These are phyloP conservation scores for Heteromormyrus szaboi DNA, from an alignment of 2,797 vertebrate genomes.

Conservation along the genomic window DNA sequence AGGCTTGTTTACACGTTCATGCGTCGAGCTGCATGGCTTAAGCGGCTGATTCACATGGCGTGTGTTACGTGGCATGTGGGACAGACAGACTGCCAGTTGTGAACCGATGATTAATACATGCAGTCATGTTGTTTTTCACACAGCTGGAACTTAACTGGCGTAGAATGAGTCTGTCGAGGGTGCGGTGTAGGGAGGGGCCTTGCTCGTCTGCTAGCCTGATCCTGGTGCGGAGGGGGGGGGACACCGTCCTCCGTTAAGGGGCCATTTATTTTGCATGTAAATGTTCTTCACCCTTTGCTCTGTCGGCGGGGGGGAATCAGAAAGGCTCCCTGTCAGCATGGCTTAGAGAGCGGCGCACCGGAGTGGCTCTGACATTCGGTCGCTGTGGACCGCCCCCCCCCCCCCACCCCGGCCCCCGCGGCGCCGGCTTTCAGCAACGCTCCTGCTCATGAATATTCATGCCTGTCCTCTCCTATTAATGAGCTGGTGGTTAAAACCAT, in stretches of 20 bases:
- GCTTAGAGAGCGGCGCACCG: constrained; percentile 51
- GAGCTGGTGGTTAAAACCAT: constrained; percentile 37
- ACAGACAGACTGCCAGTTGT: neutral
- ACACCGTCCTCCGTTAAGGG: constrained; percentile 39
- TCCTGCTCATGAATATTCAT: constrained; percentile 37
- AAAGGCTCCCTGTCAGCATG: constrained; percentile 60
- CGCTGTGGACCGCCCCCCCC: constrained; percentile 21
- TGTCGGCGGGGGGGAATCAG: constrained; percentile 56
- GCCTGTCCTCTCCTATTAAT: constrained; percentile 25
- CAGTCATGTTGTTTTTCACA: neutral
- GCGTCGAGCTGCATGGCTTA: neutral
- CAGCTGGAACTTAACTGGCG: neutral
- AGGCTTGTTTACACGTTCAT: neutral
- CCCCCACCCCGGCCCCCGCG: neutral
- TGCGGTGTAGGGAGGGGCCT: constrained; percentile 35
- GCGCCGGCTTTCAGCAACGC: constrained; percentile 20
- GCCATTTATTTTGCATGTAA: constrained; percentile 69
- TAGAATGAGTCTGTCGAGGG: constrained; percentile 12
- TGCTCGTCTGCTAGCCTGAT: constrained; percentile 39
- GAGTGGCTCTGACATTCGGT: constrained; percentile 60
- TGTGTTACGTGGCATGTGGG: neutral
- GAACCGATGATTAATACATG: neutral
- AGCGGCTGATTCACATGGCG: neutral
- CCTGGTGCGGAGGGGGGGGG: constrained; percentile 19
- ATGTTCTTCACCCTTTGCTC: constrained; percentile 60